These are phyloP conservation scores for Plebejus argus DNA, from an alignment of 2,888 invertebrate genomes.

Conservation along the genomic window DNA sequence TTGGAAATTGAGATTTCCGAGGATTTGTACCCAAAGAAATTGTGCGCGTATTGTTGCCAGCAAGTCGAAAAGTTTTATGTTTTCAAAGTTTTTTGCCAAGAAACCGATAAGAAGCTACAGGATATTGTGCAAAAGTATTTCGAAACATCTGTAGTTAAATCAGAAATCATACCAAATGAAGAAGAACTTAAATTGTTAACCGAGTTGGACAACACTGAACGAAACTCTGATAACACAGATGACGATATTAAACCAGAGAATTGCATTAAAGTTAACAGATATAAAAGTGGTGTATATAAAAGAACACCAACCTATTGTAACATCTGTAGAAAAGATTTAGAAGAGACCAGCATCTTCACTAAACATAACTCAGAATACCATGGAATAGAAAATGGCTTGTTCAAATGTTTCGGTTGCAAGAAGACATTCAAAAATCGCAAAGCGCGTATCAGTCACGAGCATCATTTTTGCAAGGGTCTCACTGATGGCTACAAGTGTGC, in stretches of 20 bases:
- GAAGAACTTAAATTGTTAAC: slow-evolving; percentile 41
- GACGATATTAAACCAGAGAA: slow-evolving; percentile 38
- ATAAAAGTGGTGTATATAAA: slow-evolving; percentile 49
- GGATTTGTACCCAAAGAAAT: slow-evolving; percentile 51
- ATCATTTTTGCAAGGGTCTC: slow-evolving; percentile 60
- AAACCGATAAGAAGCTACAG: slow-evolving; percentile 53
- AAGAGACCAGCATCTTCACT: slow-evolving; percentile 43
- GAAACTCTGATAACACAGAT: neutral
- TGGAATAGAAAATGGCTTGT: slow-evolving; percentile 56
- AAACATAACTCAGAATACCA: slow-evolving; percentile 58
- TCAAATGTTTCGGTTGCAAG: slow-evolving; percentile 69
- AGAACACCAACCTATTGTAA: slow-evolving; percentile 58
- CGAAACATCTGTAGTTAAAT: slow-evolving; percentile 40
- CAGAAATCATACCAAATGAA: slow-evolving; percentile 39
- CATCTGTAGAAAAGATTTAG: slow-evolving; percentile 58
- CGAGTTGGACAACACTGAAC: slow-evolving; percentile 40
- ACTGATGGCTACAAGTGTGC: slow-evolving; percentile 65
- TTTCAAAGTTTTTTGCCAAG: slow-evolving; percentile 61
- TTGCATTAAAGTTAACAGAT: slow-evolving; percentile 47
- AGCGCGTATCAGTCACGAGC: slow-evolving; percentile 58
- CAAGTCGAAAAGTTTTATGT: slow-evolving; percentile 57
- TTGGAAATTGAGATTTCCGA: slow-evolving; percentile 55
- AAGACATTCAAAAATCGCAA: slow-evolving; percentile 59
- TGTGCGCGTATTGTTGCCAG: slow-evolving; percentile 56
- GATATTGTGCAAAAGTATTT: slow-evolving; percentile 46